phyloP scores from a whole-genome alignment of 1,140 invertebrate genomes.

The Drosophila malerkotliana region DNA sequence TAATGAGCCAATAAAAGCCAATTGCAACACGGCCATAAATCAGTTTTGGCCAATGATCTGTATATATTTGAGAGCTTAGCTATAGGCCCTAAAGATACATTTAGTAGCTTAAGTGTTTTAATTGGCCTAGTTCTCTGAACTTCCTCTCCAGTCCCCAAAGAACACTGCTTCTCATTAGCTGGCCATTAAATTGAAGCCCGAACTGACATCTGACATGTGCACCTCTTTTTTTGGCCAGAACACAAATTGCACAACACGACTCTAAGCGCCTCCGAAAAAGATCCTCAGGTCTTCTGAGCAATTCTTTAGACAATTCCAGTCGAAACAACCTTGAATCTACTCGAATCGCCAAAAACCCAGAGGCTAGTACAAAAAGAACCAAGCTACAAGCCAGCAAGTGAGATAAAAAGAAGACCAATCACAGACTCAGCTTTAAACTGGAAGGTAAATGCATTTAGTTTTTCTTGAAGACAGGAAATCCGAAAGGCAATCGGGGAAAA shows the following conservation, averaged over 20 bases:
- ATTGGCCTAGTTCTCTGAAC: slow-evolving; percentile 17
- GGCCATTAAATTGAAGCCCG: slow-evolving; percentile 25
- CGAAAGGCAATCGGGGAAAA: slow-evolving; percentile 58
- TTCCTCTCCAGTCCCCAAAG: neutral
- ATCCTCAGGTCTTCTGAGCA: slow-evolving; percentile 20
- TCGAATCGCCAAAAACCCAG: slow-evolving; percentile 53
- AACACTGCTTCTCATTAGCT: slow-evolving; percentile 10
- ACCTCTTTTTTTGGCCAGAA: slow-evolving; percentile 45
- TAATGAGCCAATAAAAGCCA: slow-evolving; percentile 22
- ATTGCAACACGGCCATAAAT: slow-evolving; percentile 28
- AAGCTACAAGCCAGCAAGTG: slow-evolving; percentile 2
- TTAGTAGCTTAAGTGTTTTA: neutral
- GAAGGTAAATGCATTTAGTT: slow-evolving; percentile 36
- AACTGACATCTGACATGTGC: slow-evolving; percentile 45
- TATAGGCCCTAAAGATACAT: neutral
- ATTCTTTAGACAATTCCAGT: neutral
- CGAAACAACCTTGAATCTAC: slow-evolving; percentile 63
- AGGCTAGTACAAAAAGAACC: slow-evolving; percentile 22
- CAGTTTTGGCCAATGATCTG: neutral
- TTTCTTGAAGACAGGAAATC: slow-evolving; percentile 59
- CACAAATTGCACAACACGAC: slow-evolving; percentile 47
- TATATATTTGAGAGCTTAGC: neutral
- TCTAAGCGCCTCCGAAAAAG: slow-evolving; percentile 29
- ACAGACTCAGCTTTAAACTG: slow-evolving; percentile 27
- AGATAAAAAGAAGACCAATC: slow-evolving; percentile 27